Conservation (phyloP, 2,888 invertebrate genomes). For the Caenorhabditis drosophilae region DNA sequence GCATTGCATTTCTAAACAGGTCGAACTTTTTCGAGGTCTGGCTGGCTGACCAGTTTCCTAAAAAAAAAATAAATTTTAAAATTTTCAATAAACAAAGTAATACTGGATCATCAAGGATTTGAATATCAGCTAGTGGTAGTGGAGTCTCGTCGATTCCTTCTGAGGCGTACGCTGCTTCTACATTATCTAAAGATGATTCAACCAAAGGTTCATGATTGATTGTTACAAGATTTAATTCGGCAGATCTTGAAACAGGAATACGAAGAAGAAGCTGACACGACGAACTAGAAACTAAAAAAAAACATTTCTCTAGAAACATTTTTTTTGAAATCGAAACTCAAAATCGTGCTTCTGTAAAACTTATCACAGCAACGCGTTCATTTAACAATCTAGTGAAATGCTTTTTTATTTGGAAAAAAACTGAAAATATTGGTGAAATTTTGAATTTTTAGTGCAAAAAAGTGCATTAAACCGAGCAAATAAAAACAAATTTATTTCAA, state of each 20-base stretch:
- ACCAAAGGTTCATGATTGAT: conserved; percentile 22
- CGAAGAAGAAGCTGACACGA: conserved; percentile 31
- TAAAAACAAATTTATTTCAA: no score
- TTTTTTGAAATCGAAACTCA: no score
- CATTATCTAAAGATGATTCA: conserved; percentile 12
- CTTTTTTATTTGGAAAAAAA: background rate
- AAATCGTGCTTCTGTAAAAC: no score
- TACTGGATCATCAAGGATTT: conserved; percentile 16
- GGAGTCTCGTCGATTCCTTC: conserved; percentile 12
- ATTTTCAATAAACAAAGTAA: no score
- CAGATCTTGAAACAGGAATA: conserved; percentile 22
- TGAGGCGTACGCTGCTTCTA: conserved; percentile 9
- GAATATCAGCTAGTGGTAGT: conserved; percentile 9
- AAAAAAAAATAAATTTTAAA: background rate
- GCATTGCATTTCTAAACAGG: conserved; percentile 26
- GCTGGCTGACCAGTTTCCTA: conserved; percentile 15
- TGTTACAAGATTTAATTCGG: conserved; percentile 20
- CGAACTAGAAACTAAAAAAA: conserved; percentile 30
- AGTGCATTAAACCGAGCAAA: no score
- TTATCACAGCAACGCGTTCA: no score
- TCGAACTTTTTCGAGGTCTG: conserved; percentile 17
- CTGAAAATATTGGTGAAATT: background rate
- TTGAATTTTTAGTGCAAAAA: background rate
- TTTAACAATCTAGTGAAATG: no score
- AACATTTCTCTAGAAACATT: no score